Evolutionary conservation across 2,888 invertebrate species (phyloP).

Genomic region (Acrobasis suavella): DNA sequence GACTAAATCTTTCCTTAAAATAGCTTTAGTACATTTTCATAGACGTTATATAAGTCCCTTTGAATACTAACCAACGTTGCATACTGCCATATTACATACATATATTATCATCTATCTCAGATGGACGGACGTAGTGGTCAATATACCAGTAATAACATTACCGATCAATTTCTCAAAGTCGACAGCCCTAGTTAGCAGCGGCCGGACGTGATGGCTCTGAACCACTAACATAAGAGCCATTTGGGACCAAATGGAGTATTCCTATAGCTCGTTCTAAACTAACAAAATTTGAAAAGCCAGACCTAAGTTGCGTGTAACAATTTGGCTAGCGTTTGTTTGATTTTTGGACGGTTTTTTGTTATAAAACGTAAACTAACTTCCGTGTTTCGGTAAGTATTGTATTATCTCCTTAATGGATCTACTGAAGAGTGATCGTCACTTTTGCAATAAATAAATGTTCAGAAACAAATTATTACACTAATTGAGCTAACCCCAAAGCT

Average conservation of each 20-base stretch:
- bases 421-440: too few species aligned
- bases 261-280: conserved; percentile 16
- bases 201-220: conserved; percentile 16
- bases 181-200: conserved; percentile 9
- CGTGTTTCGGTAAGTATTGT: too few species aligned
- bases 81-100: too few species aligned
- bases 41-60: too few species aligned
- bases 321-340: neutral
- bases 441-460: too few species aligned
- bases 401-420: too few species aligned
- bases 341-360: neutral
- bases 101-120: neutral
- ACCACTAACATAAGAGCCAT: conserved; percentile 21
- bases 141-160: conserved; percentile 8
- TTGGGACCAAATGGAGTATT: conserved; percentile 17
- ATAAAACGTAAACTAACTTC: neutral
- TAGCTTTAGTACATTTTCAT: too few species aligned
- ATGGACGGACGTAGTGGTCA: conserved; percentile 1
- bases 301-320: neutral
- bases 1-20: too few species aligned
- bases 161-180: conserved; percentile 10
- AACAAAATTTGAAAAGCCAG: conserved; percentile 5
- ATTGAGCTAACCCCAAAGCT: too few species aligned
- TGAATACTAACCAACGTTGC: too few species aligned
- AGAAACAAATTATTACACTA: too few species aligned